Conservation (phyloP, 1,140 invertebrate genomes). For the Magallana gigas region DNA sequence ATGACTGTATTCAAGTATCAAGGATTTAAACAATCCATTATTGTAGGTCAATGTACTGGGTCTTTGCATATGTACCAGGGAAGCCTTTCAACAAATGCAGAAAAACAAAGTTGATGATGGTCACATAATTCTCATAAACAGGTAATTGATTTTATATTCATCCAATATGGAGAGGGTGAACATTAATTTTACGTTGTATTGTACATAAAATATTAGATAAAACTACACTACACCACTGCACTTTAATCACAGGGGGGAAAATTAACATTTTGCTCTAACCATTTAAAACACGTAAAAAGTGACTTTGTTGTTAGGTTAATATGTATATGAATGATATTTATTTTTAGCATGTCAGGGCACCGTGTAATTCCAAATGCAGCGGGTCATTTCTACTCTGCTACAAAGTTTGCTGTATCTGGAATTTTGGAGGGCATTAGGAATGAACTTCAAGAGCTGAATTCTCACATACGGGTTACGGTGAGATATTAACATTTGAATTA, state of each 20-base stretch:
- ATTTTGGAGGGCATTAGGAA: conserved; percentile 84
- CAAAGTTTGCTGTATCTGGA: conserved; percentile 86
- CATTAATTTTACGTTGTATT: too few relatives aligned
- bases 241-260: too few relatives aligned
- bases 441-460: conserved; percentile 83
- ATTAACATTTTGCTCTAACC: too few relatives aligned
- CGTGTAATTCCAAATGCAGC: conserved; percentile 48
- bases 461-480: conserved; percentile 83
- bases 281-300: too few relatives aligned
- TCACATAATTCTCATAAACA: conserved; percentile 86
- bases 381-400: conserved; percentile 83
- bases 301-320: too few relatives aligned
- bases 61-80: conserved; percentile 84
- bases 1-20: too few relatives aligned
- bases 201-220: too few relatives aligned
- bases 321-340: not conserved
- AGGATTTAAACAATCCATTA: too few relatives aligned
- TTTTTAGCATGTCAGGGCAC: conserved; percentile 62
- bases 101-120: conserved; percentile 83
- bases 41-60: conserved; percentile 83
- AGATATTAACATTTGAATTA: not conserved
- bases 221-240: too few relatives aligned
- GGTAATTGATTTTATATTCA: conserved; percentile 48
- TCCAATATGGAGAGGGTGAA: too few relatives aligned
- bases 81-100: conserved; percentile 85